Base-by-base conservation (phyloP, 35 echinoderm and acorn worm genomes). In the Nesometra sesokonis region DNA sequence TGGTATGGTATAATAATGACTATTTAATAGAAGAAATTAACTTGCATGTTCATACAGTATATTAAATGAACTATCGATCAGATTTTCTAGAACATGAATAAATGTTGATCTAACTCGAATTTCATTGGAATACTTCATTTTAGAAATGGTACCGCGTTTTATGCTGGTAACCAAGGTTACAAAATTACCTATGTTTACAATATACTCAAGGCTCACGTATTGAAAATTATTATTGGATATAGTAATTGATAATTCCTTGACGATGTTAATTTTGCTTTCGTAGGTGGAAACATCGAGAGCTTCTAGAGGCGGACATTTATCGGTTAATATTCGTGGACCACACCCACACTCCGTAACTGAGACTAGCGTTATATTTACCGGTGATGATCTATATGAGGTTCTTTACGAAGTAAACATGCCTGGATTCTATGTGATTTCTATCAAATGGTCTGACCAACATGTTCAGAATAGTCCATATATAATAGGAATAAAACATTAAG, bases 391-490 rank as follows among this genome's bases (percentile, higher is more conserved):
- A 0, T 97, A 97, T 31, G 94, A 97, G 67, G 86, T 97, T 32
- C 79, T 93, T 4, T 97, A 97, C 36, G 94, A 97, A 37, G 94
- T 97, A 46, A 91, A 86, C 32, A 47, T 91, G 35, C 86, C 94
- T 19, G 94, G 94, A 2, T 97, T 91, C 47, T 97, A 97, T 78
- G 91, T 97, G 36, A 91, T 97, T 43, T 91, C 91, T 11, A 87
- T 97, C 17, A 97, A 93, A 78, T 97, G 94, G 94, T 87, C 78
- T 0, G 94, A 97, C 32, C 88, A 86, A 32, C 91, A 97, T 78
- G 91, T 97, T 29, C 76, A 82, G 0, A 87, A 91, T 36, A 97
- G 94, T 93, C 94, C 94, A 5, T 97, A 93, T 76, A 93, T 97
- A 32, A 84, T 93, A 0, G n/a, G 23, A 3, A 38, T 83, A 67